Evolutionary conservation across 2,113 vertebrate genomes (phyloP).

Genomic region (Passer domesticus): DNA sequence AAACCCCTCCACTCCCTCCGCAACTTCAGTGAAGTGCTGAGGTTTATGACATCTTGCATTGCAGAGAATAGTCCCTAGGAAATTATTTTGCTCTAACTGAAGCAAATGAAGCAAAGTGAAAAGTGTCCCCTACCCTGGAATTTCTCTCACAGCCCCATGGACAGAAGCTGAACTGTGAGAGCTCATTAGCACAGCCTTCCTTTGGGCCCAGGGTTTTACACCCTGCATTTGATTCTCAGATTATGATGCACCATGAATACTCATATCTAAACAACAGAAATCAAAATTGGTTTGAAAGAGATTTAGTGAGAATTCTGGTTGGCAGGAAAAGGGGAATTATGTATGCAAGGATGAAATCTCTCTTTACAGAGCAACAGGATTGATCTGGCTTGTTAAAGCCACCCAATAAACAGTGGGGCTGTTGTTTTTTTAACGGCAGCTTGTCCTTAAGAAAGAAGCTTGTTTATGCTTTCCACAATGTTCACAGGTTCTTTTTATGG

Average conservation of each 20-base stretch:
- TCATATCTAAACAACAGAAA: neutral
- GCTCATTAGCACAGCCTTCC: neutral
- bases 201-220: neutral
- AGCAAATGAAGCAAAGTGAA: neutral
- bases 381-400: neutral
- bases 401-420: neutral
- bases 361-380: neutral
- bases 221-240: neutral
- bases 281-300: neutral
- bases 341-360: neutral
- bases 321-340: neutral
- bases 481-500: neutral
- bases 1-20: neutral
- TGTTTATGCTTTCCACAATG: neutral
- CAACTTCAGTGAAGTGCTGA: neutral
- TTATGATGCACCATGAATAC: neutral
- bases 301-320: neutral
- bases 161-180: neutral
- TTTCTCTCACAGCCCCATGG: neutral
- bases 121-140: neutral
- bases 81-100: neutral
- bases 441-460: neutral
- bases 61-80: neutral
- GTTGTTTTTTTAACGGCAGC: neutral
- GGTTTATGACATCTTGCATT: neutral